phyloP scores from a whole-genome alignment of 2,888 invertebrate genomes.

The Branchellion lobata region DNA sequence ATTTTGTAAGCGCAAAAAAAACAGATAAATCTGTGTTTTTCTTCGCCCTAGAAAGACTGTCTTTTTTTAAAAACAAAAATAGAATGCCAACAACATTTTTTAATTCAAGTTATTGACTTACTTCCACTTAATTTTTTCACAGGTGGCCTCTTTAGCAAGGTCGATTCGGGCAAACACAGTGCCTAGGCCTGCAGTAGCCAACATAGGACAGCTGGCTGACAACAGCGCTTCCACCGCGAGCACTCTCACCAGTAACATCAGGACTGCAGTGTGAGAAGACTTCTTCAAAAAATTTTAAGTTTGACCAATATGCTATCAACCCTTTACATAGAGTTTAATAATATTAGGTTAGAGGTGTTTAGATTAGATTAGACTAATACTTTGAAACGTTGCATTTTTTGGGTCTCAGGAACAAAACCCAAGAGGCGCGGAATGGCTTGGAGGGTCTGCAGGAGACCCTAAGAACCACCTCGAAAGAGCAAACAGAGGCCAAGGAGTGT shows the following conservation, averaged over 20 bases:
- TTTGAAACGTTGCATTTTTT: no score
- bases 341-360: no score
- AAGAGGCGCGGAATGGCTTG: neutral
- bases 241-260: neutral
- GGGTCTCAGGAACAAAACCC: constrained; percentile 14
- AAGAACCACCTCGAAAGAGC: neutral
- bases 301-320: no score
- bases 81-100: no score
- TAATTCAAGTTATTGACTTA: no score
- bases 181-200: neutral
- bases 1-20: no score
- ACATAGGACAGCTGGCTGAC: constrained; percentile 13
- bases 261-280: constrained; percentile 5
- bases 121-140: neutral
- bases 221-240: neutral
- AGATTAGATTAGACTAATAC: no score
- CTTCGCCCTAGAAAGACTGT: no score
- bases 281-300: neutral
- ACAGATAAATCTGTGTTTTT: no score
- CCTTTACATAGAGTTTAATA: no score
- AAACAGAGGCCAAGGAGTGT: neutral
- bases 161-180: neutral
- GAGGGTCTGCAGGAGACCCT: neutral
- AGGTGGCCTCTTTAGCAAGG: neutral
- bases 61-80: no score